Base-by-base conservation (phyloP, 2,797 vertebrate species). In the Channallabes apus region DNA sequence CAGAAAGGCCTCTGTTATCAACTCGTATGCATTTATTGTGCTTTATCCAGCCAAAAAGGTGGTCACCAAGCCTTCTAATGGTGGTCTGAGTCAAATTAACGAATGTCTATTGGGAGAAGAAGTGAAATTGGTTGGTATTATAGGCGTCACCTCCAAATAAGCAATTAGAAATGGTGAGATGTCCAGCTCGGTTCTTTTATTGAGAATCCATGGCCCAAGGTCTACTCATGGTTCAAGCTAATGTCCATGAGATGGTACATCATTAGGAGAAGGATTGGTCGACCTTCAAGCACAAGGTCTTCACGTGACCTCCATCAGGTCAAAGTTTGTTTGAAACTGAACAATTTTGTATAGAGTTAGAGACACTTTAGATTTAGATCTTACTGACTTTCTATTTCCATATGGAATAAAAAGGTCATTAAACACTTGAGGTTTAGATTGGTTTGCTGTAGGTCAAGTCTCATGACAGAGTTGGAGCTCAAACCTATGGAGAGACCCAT, bases 1-100 rank as follows among this genome's bases (percentile, higher is more conserved):
- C 68, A 86, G 27, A 68, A 80, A 76, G 51, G 41, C 71, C 69
- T 82, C 85, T 83, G 83, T 86, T 75, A 67, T 83, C 41, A 24
- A 14, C 29, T 58, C 58, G 0, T 51, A 65, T 51, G 68, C 64
- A 24, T 79, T 56, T 46, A 77, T 41, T 58, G 51, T 58, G 64
- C 76, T 46, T 62, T 62, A 12, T 62, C 67, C 22, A 22, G 29
- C 68, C 41, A 58, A 59, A 41, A 67, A 68, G 35, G 35, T 38
- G n/a, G 41, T 80, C 6, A 2, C 27, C 18, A 29, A 27, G 35
- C 11, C 59, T 27, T 62, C n/a, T 64, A 64, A 62, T 41, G 59
- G 24, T 41, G 14, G 14, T 79, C 51, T 79, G 2, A 61, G 32
- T 59, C 59, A 29, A 18, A 22, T 24, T 35, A 77, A 59, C 22